Evolutionary conservation across 2,797 vertebrate genomes (phyloP).

Genomic region (Nyctibius grandis): DNA sequence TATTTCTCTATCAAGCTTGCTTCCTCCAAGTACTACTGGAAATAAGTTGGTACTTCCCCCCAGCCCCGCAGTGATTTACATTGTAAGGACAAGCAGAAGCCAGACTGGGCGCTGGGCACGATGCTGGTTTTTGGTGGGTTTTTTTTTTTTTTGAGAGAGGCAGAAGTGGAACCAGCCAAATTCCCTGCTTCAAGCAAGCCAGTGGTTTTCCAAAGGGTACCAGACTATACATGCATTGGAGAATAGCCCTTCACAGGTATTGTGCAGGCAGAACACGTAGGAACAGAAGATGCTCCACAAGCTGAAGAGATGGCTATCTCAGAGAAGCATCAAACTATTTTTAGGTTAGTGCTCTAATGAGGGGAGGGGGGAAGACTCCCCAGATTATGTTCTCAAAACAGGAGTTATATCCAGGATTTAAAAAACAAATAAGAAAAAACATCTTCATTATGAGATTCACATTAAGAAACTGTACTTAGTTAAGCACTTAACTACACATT

Average conservation of each 20-base stretch:
- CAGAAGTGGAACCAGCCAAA: not conserved
- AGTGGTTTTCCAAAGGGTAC: not conserved
- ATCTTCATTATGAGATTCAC: not conserved
- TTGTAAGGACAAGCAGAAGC: not conserved
- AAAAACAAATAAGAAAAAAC: not conserved
- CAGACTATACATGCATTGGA: fast-evolving
- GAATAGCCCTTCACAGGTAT: not conserved
- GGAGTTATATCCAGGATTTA: not conserved
- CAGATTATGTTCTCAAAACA: not conserved
- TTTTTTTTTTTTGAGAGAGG: not conserved
- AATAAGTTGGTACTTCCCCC: not conserved
- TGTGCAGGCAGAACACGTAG: not conserved
- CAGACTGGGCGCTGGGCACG: not conserved
- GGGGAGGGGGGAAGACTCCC: too few relatives aligned
- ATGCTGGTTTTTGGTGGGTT: not conserved
- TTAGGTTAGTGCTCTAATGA: not conserved
- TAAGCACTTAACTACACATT: not conserved
- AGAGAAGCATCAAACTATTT: not conserved
- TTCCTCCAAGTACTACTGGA: not conserved
- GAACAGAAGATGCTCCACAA: not conserved
- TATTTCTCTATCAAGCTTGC: not conserved
- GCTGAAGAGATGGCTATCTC: not conserved
- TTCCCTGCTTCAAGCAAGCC: not conserved
- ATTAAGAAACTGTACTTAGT: not conserved
- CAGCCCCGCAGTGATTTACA: not conserved